A percentile compares a stretch with the other conserved stretches of the same genome.
phyloP scores from a whole-genome alignment of 92 coral and sea anemone genomes.

The Umimayanthus chanpuru region DNA sequence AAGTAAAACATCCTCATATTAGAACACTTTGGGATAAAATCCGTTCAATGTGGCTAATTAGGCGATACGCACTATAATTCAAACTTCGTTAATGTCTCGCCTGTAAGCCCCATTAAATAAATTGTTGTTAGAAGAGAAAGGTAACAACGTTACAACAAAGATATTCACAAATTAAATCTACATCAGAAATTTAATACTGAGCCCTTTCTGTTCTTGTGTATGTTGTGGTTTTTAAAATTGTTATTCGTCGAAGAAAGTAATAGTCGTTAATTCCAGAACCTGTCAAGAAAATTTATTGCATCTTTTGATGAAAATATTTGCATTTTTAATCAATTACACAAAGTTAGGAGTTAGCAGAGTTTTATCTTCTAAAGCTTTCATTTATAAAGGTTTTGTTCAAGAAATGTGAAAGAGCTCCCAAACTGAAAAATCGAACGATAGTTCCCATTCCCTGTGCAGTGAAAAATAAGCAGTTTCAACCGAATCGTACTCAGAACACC shows the following conservation, averaged over 20 bases:
- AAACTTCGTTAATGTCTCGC: neutral
- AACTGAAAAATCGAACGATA: neutral
- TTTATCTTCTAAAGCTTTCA: neutral
- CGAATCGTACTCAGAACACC: neutral
- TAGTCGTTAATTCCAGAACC: neutral
- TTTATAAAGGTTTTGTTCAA: neutral
- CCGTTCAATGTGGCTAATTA: neutral
- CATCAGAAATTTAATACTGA: conserved; percentile 3
- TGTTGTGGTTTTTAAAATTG: neutral
- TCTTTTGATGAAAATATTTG: conserved; percentile 4
- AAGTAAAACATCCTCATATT: neutral
- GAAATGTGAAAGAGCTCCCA: neutral
- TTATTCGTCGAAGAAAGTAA: neutral
- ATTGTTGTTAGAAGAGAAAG: neutral
- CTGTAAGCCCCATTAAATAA: neutral
- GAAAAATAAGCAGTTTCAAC: neutral
- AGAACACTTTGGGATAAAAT: neutral
- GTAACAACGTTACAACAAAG: neutral
- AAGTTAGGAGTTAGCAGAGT: neutral
- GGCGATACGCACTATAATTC: neutral
- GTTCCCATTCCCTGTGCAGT: neutral
- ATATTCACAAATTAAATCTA: neutral
- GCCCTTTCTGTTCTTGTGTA: conserved; percentile 2
- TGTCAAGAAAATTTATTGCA: conserved; percentile 16
- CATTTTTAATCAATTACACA: conserved; percentile 28